Conservation (phyloP, 1,140 invertebrate species). For the Penaeus vannamei region DNA sequence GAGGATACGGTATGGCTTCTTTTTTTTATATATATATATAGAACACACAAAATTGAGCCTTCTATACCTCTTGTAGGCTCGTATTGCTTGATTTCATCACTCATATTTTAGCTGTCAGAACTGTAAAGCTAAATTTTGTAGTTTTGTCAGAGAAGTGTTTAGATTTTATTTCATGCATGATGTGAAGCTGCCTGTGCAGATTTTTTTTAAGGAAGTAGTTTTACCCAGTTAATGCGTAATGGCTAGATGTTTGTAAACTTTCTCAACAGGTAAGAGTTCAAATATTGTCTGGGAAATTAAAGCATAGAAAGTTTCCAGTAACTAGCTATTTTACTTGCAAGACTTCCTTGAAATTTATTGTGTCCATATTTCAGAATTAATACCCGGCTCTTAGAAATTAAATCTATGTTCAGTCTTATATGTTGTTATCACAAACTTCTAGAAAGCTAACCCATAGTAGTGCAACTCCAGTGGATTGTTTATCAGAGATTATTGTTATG, state of each 20-base stretch:
- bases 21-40: conserved; percentile 20
- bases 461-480: conserved; percentile 60
- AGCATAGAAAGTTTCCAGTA: conserved; percentile 31
- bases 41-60: conserved; percentile 44
- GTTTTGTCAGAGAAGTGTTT: conserved; percentile 49
- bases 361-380: conserved; percentile 55
- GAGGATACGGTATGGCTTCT: not conserved
- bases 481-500: conserved; percentile 63
- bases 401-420: conserved; percentile 53
- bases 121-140: conserved; percentile 59
- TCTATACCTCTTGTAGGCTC: conserved; percentile 10
- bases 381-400: conserved; percentile 54
- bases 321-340: conserved; percentile 50
- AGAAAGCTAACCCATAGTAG: conserved; percentile 60
- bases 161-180: conserved; percentile 54
- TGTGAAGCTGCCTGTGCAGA: conserved; percentile 55
- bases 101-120: conserved; percentile 55
- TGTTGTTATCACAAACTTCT: conserved; percentile 58
- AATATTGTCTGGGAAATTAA: conserved; percentile 35
- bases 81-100: conserved; percentile 51
- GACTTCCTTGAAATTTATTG: conserved; percentile 40
- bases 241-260: conserved; percentile 59
- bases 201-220: conserved; percentile 55
- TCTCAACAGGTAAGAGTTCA: conserved; percentile 39
- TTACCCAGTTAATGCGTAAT: conserved; percentile 54